These are phyloP conservation scores for Gibbula magus DNA, from an alignment of 2,888 invertebrate species.

Conservation along the genomic window DNA sequence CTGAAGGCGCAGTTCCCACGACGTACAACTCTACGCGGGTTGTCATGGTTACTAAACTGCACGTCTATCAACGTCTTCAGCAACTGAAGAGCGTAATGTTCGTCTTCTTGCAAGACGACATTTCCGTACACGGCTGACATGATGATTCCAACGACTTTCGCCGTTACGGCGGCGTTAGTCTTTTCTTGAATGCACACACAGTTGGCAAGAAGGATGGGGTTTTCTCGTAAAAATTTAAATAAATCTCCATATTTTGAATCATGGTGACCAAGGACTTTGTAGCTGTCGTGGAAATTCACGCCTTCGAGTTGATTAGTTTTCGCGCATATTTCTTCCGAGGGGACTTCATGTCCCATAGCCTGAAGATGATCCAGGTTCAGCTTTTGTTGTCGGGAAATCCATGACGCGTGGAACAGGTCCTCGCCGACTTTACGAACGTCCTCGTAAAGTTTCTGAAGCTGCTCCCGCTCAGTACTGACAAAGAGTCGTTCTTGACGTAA, in stretches of 20 bases:
- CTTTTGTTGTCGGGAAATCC: constrained; percentile 89
- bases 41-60: constrained; percentile 78
- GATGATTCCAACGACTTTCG: constrained; percentile 44
- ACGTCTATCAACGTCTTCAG: constrained; percentile 74
- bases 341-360: constrained; percentile 5
- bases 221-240: constrained; percentile 81
- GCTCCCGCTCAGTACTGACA: constrained; percentile 88
- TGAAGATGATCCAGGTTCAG: constrained; percentile 77
- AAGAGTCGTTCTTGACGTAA: constrained; percentile 90
- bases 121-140: constrained; percentile 80
- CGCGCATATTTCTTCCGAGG: constrained; percentile 22
- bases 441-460: constrained; percentile 76
- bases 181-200: constrained; percentile 80
- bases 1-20: constrained; percentile 90
- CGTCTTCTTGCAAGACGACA: constrained; percentile 85
- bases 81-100: constrained; percentile 76
- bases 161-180: constrained; percentile 69
- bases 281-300: constrained; percentile 76
- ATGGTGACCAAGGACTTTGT: constrained; percentile 89
- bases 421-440: constrained; percentile 77
- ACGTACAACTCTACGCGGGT: constrained; percentile 82
- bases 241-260: constrained; percentile 83
- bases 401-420: constrained; percentile 84
- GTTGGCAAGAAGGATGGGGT: constrained; percentile 83
- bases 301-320: constrained; percentile 77